Percentiles rank a stretch among this genome's conserved stretches.
phyloP scores from a whole-genome alignment of 2,113 vertebrate genomes.

The Mustelus asterias region DNA sequence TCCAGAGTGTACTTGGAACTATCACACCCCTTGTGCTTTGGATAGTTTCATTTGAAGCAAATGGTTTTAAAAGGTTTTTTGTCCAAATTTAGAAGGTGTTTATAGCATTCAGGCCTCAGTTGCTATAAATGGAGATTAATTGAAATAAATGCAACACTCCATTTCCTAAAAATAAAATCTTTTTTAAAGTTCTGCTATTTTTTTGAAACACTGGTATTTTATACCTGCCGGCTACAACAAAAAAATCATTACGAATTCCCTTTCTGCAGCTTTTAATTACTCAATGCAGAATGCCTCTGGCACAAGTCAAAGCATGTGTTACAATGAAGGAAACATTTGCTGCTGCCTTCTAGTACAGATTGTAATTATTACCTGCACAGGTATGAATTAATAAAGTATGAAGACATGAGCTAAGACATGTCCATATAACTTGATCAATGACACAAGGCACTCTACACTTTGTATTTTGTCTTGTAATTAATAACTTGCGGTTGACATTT shows the following conservation, averaged over 20 bases:
- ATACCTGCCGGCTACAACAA: conserved; percentile 56
- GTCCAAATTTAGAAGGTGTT: conserved; percentile 36
- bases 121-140: conserved; percentile 44
- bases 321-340: conserved; percentile 60
- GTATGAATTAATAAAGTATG: neutral
- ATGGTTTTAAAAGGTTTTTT: neutral
- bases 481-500: neutral
- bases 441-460: neutral
- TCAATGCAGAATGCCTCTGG: conserved; percentile 54
- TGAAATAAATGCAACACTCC: conserved; percentile 48
- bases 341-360: conserved; percentile 45
- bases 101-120: conserved; percentile 50
- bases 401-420: neutral
- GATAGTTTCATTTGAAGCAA: neutral
- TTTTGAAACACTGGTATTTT: conserved; percentile 60
- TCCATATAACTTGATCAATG: neutral
- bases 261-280: conserved; percentile 46
- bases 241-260: conserved; percentile 45
- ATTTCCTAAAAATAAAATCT: conserved; percentile 51
- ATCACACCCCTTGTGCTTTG: neutral
- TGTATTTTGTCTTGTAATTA: neutral
- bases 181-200: conserved; percentile 50
- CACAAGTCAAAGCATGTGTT: conserved; percentile 49
- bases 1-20: neutral
- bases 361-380: conserved; percentile 59